Conservation (phyloP, 2,888 invertebrate genomes). For the Drosophila engyochracea region DNA sequence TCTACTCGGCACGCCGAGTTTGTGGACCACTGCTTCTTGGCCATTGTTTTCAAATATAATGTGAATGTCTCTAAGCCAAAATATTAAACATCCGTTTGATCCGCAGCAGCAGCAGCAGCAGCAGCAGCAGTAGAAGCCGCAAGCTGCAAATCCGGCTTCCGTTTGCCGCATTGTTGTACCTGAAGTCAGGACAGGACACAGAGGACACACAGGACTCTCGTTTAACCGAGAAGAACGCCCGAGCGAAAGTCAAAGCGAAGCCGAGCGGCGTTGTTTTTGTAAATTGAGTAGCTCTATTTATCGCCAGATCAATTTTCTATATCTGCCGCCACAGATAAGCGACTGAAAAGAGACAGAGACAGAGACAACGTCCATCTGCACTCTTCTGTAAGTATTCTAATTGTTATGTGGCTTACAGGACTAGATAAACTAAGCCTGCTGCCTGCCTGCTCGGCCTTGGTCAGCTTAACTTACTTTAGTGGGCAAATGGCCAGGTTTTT, state of each 20-base stretch:
- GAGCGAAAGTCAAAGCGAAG: conserved; percentile 75
- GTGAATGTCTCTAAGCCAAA: conserved; percentile 84
- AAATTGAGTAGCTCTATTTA: conserved; percentile 77
- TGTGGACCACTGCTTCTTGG: conserved; percentile 8
- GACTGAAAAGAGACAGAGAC: background rate
- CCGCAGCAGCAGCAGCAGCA: conserved; percentile 35
- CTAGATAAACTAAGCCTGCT: conserved; percentile 46
- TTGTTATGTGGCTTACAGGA: conserved; percentile 70
- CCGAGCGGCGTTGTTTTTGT: conserved; percentile 65
- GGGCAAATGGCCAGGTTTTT: conserved; percentile 74
- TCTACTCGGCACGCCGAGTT: conserved; percentile 11
- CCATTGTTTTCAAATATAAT: conserved; percentile 80
- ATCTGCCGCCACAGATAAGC: conserved; percentile 76
- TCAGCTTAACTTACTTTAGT: conserved; percentile 81
- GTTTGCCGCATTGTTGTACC: conserved; percentile 66
- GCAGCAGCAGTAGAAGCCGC: conserved; percentile 16
- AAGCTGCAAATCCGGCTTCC: conserved; percentile 73
- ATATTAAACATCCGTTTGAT: conserved; percentile 80
- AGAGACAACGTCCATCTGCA: conserved; percentile 7
- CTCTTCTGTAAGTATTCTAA: conserved; percentile 54
- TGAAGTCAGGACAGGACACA: conserved; percentile 53
- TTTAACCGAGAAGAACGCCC: conserved; percentile 10
- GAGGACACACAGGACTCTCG: conserved; percentile 9
- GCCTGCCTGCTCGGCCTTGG: conserved; percentile 22
- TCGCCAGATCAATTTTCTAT: conserved; percentile 78